Evolutionary conservation across 2,113 vertebrate genomes (phyloP).

Genomic region (Egretta garzetta): DNA sequence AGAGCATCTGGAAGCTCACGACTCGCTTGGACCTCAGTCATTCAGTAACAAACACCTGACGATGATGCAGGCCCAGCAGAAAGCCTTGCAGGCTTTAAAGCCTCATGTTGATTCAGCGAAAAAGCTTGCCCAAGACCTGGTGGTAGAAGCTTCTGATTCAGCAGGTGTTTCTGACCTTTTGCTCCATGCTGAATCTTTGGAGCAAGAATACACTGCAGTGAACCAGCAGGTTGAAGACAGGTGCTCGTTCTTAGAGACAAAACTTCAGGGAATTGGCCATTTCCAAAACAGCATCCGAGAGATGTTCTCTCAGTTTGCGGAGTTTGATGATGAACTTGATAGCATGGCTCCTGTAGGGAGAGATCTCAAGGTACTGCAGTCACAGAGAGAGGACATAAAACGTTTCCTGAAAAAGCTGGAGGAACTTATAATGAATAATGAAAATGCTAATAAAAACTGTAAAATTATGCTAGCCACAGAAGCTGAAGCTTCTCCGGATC

Average conservation of each 20-base stretch:
- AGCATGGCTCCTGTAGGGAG: slow-evolving; percentile 90
- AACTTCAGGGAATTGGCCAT: slow-evolving; percentile 94
- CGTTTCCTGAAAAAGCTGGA: slow-evolving; percentile 86
- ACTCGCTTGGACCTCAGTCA: slow-evolving; percentile 85
- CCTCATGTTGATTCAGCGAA: slow-evolving; percentile 83
- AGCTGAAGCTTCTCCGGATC: slow-evolving; percentile 86
- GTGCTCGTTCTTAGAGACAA: slow-evolving; percentile 88
- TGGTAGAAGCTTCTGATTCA: slow-evolving; percentile 84
- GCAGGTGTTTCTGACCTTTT: slow-evolving; percentile 88
- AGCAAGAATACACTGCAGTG: slow-evolving; percentile 79
- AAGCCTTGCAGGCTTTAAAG: slow-evolving; percentile 83
- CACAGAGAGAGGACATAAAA: slow-evolving; percentile 84
- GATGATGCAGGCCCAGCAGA: slow-evolving; percentile 92
- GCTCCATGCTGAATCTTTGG: slow-evolving; percentile 83
- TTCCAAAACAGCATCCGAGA: slow-evolving; percentile 96
- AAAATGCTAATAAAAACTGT: slow-evolving; percentile 87
- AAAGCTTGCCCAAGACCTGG: slow-evolving; percentile 84
- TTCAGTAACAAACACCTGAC: slow-evolving; percentile 90
- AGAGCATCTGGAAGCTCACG: slow-evolving; percentile 84
- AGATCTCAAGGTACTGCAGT: slow-evolving; percentile 76
- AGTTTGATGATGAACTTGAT: slow-evolving; percentile 95
- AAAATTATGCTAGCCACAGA: slow-evolving; percentile 91
- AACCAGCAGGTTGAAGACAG: slow-evolving; percentile 84
- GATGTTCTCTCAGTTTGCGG: slow-evolving; percentile 93
- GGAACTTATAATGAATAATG: slow-evolving; percentile 84